These are phyloP conservation scores for Momotus momota DNA, from an alignment of 2,797 vertebrate genomes.

Conservation along the genomic window DNA sequence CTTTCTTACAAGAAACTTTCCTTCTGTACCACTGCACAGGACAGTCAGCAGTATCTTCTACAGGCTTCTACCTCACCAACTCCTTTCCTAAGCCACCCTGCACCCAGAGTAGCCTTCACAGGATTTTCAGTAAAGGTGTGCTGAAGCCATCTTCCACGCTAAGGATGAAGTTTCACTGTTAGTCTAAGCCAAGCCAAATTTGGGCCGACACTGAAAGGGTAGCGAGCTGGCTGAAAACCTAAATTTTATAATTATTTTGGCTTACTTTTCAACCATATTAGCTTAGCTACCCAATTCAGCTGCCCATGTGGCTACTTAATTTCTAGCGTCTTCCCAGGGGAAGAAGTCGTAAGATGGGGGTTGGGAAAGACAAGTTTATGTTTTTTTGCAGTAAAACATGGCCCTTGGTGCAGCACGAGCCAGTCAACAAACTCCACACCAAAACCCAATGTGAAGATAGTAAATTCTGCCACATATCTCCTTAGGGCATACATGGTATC, in stretches of 20 bases:
- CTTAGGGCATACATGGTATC: neutral
- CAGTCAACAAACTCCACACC: neutral
- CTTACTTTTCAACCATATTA: neutral
- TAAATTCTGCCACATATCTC: neutral
- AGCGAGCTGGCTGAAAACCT: neutral
- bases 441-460: neutral
- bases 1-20: neutral
- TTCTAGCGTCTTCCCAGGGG: neutral
- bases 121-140: neutral
- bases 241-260: fast-evolving
- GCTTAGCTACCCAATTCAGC: neutral
- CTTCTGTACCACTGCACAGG: neutral
- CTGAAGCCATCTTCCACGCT: neutral
- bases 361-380: neutral
- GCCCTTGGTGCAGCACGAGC: neutral
- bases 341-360: neutral
- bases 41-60: neutral
- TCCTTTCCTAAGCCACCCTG: neutral
- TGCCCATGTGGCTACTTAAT: neutral
- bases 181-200: neutral
- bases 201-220: neutral
- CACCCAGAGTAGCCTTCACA: neutral
- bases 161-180: neutral
- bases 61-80: neutral
- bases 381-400: neutral